Percentiles rank a stretch among this genome's conserved stretches.
Conservation (phyloP, 1,140 invertebrate species). For the Hyphantria cunea region DNA sequence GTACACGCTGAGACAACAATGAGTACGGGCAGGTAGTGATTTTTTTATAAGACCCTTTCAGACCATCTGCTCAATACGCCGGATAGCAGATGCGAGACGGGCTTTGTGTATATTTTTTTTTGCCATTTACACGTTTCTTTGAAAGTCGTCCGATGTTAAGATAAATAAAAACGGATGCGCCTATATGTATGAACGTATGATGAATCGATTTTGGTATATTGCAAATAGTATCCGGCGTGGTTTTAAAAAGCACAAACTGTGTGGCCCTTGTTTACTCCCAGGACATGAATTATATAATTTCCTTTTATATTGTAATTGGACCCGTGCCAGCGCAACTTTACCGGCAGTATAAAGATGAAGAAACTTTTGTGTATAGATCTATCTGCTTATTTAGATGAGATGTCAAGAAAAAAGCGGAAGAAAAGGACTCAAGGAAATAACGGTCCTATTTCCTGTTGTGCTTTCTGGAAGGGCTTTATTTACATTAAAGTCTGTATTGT, state of each 20-base stretch:
- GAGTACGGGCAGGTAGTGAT: conserved; percentile 62
- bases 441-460: background rate
- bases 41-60: conserved; percentile 51
- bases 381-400: background rate
- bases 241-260: background rate
- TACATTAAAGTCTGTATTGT: no score
- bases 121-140: conserved; percentile 35
- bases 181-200: conserved; percentile 32
- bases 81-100: conserved; percentile 65
- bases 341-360: background rate
- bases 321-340: background rate
- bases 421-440: no score
- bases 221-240: conserved; percentile 45
- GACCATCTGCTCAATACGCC: conserved; percentile 63
- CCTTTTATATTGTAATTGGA: background rate
- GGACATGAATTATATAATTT: background rate
- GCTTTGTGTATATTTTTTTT: conserved; percentile 56
- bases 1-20: conserved; percentile 51
- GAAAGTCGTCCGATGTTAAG: conserved; percentile 43
- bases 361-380: background rate
- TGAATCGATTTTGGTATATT: conserved; percentile 59
- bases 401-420: background rate
- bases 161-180: conserved; percentile 41
- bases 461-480: no score
- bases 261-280: no score